Evolutionary conservation across 2,797 vertebrate species (phyloP).

Genomic region (Alca torda): DNA sequence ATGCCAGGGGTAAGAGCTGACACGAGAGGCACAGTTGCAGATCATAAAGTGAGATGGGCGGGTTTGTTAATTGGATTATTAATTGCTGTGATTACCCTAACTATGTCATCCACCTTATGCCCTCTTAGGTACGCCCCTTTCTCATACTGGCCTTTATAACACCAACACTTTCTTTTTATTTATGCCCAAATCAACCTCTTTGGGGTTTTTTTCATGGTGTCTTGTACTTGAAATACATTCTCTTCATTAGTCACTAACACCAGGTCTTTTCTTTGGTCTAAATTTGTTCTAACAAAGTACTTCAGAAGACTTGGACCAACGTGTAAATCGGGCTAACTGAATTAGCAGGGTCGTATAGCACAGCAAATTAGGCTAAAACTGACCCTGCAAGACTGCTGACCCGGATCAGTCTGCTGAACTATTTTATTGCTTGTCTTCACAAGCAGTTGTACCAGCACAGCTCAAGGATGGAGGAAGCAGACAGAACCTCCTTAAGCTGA

Average conservation of each 20-base stretch:
- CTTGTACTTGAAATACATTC: not conserved
- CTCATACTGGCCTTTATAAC: not conserved
- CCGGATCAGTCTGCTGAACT: not conserved
- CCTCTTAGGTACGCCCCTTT: not conserved
- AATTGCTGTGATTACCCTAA: not conserved
- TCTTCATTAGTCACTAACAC: not conserved
- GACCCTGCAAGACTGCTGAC: not conserved
- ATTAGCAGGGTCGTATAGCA: not conserved
- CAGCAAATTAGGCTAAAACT: not conserved
- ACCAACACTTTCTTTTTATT: not conserved
- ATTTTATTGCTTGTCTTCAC: not conserved
- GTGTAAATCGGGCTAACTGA: not conserved
- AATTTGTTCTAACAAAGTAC: not conserved
- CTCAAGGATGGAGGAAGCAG: not conserved
- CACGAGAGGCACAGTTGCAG: not conserved
- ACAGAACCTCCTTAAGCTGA: not conserved
- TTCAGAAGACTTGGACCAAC: not conserved
- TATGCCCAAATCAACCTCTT: not conserved
- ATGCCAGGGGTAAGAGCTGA: constrained; percentile 91
- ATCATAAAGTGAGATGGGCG: not conserved
- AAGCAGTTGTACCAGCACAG: not conserved
- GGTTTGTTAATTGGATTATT: not conserved
- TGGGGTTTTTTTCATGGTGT: not conserved
- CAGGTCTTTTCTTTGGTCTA: not conserved
- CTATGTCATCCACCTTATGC: not conserved